A percentile compares a stretch with the other conserved stretches of the same genome.
Evolutionary conservation across 2,113 vertebrate genomes (phyloP).

Genomic region (Cyrtonyx montezumae): DNA sequence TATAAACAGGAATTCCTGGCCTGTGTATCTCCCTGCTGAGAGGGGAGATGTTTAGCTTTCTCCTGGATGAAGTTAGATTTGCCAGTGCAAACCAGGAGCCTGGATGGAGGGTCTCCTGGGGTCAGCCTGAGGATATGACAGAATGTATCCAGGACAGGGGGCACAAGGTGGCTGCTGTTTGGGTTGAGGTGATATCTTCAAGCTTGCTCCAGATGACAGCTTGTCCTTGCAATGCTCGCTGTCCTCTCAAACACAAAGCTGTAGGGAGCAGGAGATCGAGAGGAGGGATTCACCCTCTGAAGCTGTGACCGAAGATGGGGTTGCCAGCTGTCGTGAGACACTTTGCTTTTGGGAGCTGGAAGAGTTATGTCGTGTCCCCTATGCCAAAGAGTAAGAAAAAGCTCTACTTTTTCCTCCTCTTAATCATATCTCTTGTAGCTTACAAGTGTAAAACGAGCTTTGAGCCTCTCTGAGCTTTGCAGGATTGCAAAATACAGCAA

Average conservation of each 20-base stretch:
- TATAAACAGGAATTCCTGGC: conserved; percentile 17
- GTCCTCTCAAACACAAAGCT: background rate
- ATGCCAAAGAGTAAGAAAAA: background rate
- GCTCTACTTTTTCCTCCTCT: background rate
- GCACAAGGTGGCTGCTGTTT: accelerated
- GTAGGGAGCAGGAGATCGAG: background rate
- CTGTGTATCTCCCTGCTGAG: background rate
- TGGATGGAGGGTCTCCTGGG: background rate
- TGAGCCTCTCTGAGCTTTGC: background rate
- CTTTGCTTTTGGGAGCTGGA: background rate
- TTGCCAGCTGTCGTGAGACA: background rate
- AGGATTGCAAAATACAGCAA: background rate
- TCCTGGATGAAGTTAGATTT: accelerated
- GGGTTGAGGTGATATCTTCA: background rate
- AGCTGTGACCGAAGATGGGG: background rate
- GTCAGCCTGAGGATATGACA: background rate
- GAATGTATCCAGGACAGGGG: background rate
- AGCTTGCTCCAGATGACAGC: background rate
- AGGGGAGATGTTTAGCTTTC: background rate
- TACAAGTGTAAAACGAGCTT: background rate
- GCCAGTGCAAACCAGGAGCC: background rate
- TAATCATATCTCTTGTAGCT: background rate
- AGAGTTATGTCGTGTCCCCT: background rate
- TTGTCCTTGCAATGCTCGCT: background rate
- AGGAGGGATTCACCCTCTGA: background rate